Evolutionary conservation across 2,888 invertebrate genomes (phyloP), one percentile per base, ranked within the genome.

Genomic region (Brachyptera putata): DNA sequence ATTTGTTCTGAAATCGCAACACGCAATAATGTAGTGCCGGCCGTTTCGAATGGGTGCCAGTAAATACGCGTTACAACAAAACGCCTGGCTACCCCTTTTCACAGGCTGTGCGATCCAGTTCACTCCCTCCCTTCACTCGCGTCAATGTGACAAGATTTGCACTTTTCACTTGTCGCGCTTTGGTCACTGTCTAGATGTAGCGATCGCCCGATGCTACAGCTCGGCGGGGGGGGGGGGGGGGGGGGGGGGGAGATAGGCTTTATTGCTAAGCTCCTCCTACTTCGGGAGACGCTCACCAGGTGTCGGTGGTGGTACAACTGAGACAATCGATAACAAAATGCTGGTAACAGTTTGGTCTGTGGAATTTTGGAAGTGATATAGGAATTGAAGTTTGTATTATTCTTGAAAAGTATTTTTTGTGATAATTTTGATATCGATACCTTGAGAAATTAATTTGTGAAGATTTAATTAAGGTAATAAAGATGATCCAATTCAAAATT

Each of bases 131-230:
- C n/a, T n/a, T n/a, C n/a, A 36, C 37, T 22, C 39, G 37, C 50
- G 13, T 48, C 21, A 24, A 22, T 49, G 58, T 50, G 58, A 58
- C 58, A 58, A 58, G 58, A 48, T 58, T 58, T 58, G 58, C 58
- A 58, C 58, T 50, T 50, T 24, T 30, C 21, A 48, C 46, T 24
- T 34, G 39, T 46, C 22, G 18, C 43, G 21, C 14, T 25, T 41
- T 25, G 41, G 57, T 21, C n/a, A n/a, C n/a, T n/a, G n/a, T n/a
- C n/a, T n/a, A n/a, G n/a, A n/a, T n/a, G n/a, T n/a, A n/a, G n/a
- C n/a, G n/a, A n/a, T n/a, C n/a, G n/a, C n/a, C n/a, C n/a, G n/a
- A n/a, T n/a, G n/a, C n/a, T n/a, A n/a, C 39, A 14, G 18, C 24
- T 18, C 16, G 22, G 21, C 3, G 22, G 49, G 50, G 22, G 50